Percentiles rank a stretch among this genome's conserved stretches.
Conservation (phyloP, 2,113 vertebrate species). For the Sinosuthora webbiana region DNA sequence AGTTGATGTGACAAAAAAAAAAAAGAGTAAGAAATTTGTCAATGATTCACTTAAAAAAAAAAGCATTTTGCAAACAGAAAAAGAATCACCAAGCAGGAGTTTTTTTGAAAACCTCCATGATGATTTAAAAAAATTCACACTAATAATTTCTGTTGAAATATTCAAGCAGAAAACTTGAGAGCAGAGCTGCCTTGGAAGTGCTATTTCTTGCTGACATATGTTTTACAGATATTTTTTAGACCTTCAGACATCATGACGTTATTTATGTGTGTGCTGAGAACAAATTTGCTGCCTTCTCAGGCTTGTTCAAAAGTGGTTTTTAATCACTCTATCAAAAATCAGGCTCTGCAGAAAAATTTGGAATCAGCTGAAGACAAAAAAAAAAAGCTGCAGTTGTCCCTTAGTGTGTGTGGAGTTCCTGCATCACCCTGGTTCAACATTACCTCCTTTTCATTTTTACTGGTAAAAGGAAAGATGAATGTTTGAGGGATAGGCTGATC, state of each 20-base stretch:
- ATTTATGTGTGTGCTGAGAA: not conserved
- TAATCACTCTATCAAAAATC: not conserved
- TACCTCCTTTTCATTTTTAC: not conserved
- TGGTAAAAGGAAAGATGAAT: not conserved
- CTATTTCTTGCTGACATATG: not conserved
- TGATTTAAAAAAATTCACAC: not conserved
- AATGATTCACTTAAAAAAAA: not conserved
- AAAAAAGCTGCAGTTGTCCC: not conserved
- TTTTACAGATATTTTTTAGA: not conserved
- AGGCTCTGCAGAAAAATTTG: not conserved
- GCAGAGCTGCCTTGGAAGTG: not conserved
- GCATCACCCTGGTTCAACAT: fast-evolving
- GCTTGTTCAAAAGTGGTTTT: not conserved
- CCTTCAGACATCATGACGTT: not conserved
- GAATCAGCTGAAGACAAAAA: not conserved
- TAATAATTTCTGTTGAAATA: not conserved
- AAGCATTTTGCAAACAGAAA: not conserved
- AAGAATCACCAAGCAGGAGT: not conserved
- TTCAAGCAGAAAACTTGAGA: not conserved
- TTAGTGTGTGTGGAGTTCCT: not conserved
- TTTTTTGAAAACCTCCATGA: not conserved
- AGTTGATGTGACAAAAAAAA: not conserved
- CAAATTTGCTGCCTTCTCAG: not conserved
- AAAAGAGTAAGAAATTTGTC: not conserved
- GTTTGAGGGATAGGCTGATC: not conserved